Base-by-base conservation (phyloP, 37 sponge, comb jelly and placozoan species). In the Mnemiopsis leidyi region DNA sequence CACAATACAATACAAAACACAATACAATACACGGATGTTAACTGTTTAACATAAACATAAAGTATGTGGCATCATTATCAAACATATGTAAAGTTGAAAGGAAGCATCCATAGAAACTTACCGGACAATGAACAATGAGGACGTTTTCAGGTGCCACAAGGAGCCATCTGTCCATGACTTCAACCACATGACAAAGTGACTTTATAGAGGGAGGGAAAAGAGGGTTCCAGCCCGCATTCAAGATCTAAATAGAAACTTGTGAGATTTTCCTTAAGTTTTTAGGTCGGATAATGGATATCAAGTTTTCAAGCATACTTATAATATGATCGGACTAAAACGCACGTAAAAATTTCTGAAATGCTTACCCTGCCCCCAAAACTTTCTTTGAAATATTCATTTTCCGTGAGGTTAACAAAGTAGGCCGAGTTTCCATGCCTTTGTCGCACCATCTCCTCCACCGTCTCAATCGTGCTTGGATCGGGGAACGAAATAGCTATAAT, bases 81-180 rank as follows among this genome's bases (percentile, higher is more conserved):
- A n/a, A n/a, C n/a, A n/a, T n/a, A n/a, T n/a, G n/a, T n/a, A n/a
- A n/a, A n/a, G n/a, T n/a, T n/a, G n/a, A n/a, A n/a, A n/a, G n/a
- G n/a, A n/a, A n/a, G n/a, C n/a, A n/a, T n/a, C n/a, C n/a, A n/a
- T n/a, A n/a, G 13, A 48, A 28, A 23, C 75, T 71, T n/a, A 71
- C 75, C 23, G 25, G 90, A 40, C 90, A 85, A 39, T 85, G 90
- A 3, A 85, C 90, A 13, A 85, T 26, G 16, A 85, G 3, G 7
- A 85, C 48, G 61, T 85, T 85, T 0, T 16, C 30, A 40, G 90
- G 90, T 23, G 40, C 61, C 0, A 85, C 61, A 16, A 85, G 90
- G 7, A 85, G 90, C 90, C 90, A 85, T 37, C 90, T 38, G 90
- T 85, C 90, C 90, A 85, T 85, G 30, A 85, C 90, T 5, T 40